Conservation (phyloP, 2,113 vertebrate species). For the Campylomormyrus tamandua region DNA sequence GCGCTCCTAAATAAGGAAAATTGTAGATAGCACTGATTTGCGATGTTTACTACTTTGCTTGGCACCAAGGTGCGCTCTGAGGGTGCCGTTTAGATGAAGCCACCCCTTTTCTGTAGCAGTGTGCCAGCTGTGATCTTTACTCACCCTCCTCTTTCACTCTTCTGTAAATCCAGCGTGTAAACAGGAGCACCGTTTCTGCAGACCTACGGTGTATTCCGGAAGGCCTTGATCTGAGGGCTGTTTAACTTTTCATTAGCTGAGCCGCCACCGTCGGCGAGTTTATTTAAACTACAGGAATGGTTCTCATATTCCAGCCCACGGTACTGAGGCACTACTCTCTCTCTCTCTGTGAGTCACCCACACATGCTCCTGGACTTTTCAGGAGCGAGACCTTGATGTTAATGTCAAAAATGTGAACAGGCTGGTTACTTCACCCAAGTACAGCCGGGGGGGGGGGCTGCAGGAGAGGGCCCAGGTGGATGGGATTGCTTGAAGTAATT, state of each 20-base stretch:
- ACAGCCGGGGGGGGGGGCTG: background rate
- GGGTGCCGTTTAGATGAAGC: background rate
- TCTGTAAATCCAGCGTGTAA: background rate
- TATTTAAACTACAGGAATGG: background rate
- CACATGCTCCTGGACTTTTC: background rate
- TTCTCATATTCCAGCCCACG: background rate
- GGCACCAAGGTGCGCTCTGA: background rate
- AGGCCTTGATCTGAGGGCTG: background rate
- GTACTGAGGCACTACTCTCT: background rate
- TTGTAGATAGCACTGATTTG: background rate
- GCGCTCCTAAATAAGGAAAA: background rate
- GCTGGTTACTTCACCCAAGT: background rate
- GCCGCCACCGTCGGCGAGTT: background rate
- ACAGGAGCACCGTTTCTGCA: background rate
- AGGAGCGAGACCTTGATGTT: background rate
- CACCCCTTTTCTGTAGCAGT: background rate
- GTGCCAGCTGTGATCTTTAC: background rate
- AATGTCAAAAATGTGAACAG: background rate
- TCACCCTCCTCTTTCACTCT: background rate
- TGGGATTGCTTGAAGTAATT: background rate
- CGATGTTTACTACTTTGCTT: background rate
- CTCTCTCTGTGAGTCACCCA: background rate
- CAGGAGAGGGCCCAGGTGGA: background rate
- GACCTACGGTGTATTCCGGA: background rate
- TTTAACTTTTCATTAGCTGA: background rate